phyloP scores from a whole-genome alignment of 2,797 vertebrate genomes.

The Esox masquinongy region DNA sequence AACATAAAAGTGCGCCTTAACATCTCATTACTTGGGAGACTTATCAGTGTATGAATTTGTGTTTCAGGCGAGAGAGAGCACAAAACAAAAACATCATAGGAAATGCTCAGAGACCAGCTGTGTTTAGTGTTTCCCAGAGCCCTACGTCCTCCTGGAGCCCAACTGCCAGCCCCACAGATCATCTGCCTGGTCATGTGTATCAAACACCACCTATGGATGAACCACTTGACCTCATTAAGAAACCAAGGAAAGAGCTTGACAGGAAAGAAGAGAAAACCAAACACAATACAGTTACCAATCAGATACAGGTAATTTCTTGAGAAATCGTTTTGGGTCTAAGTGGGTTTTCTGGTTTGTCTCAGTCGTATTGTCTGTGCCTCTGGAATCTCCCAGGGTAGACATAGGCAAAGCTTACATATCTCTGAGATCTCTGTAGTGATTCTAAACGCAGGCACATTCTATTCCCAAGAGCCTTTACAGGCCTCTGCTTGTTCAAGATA shows the following conservation, averaged over 20 bases:
- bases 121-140: constrained; percentile 65
- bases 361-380: constrained; percentile 19
- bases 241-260: constrained; percentile 70
- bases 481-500: constrained; percentile 73
- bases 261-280: constrained; percentile 60
- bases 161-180: constrained; percentile 67
- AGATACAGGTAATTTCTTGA: constrained; percentile 70
- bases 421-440: constrained; percentile 51
- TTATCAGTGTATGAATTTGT: constrained; percentile 2
- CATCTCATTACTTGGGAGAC: too few relatives aligned
- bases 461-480: constrained; percentile 50
- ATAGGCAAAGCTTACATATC: constrained; percentile 53
- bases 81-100: constrained; percentile 64
- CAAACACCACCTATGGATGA: constrained; percentile 75
- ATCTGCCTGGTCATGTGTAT: constrained; percentile 66
- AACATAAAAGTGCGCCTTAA: too few relatives aligned
- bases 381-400: constrained; percentile 55
- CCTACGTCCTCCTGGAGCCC: constrained; percentile 74
- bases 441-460: constrained; percentile 41
- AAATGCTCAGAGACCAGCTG: constrained; percentile 51
- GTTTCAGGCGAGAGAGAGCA: constrained; percentile 72
- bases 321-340: background rate
- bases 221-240: constrained; percentile 81
- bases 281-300: constrained; percentile 41
- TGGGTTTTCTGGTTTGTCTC: background rate